Evolutionary conservation across 2,797 vertebrate genomes (phyloP).

Genomic region (Dicrostonyx torquatus): DNA sequence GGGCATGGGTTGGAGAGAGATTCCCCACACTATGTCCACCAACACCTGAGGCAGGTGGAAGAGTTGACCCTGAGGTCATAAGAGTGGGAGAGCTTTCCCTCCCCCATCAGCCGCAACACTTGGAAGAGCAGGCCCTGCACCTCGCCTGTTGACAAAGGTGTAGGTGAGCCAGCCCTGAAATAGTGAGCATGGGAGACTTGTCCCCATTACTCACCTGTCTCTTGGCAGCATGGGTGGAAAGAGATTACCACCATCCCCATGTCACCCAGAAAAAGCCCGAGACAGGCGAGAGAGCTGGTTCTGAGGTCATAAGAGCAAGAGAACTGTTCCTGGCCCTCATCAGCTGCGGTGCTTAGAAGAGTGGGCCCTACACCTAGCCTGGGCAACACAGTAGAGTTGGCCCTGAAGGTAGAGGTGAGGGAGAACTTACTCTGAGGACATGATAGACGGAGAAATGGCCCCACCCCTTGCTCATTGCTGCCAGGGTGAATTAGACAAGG

Average conservation of each 20-base stretch:
- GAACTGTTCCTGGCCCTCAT: background rate
- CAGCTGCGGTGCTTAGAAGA: background rate
- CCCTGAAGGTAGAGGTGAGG: too few relatives aligned
- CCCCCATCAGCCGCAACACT: too few relatives aligned
- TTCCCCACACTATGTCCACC: background rate
- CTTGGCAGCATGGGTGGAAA: background rate
- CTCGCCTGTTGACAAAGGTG: background rate
- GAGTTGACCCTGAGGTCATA: background rate
- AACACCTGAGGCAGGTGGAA: background rate
- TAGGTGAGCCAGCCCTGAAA: too few relatives aligned
- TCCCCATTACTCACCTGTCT: background rate
- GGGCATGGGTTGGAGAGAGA: background rate
- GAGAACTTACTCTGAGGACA: background rate
- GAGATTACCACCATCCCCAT: background rate
- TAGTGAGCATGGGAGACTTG: background rate
- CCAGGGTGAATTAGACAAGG: background rate
- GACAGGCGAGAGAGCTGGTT: too few relatives aligned
- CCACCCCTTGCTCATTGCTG: background rate
- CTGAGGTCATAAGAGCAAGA: too few relatives aligned
- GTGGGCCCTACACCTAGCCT: too few relatives aligned
- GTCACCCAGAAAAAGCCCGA: too few relatives aligned
- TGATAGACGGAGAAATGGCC: background rate
- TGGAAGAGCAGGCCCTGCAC: background rate
- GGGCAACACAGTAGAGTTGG: too few relatives aligned
- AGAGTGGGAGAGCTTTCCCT: background rate